phyloP scores from a whole-genome alignment of 2,113 vertebrate genomes.

The Suricata suricatta region DNA sequence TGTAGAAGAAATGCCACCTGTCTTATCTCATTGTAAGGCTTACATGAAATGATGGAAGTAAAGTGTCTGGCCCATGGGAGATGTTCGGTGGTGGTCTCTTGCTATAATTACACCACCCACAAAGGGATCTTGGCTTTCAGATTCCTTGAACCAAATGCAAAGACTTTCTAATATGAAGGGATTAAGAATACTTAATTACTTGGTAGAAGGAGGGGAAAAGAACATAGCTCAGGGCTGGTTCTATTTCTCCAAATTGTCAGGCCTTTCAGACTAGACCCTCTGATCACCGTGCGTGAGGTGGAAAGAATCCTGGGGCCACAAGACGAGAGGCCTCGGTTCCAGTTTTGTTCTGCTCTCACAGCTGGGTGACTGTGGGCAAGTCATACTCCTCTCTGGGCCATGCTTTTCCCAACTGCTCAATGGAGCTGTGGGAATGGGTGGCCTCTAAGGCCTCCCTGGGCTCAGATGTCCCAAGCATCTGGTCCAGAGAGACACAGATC shows the following conservation, averaged over 20 bases:
- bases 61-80: neutral
- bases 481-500: neutral
- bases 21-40: neutral
- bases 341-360: constrained; percentile 22
- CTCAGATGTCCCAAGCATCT: neutral
- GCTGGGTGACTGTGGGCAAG: neutral
- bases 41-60: neutral
- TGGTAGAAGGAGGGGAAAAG: neutral
- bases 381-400: neutral
- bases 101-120: neutral
- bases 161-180: neutral
- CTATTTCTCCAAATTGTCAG: neutral
- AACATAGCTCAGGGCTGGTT: neutral
- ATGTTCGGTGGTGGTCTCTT: neutral
- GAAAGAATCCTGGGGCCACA: neutral
- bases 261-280: neutral
- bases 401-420: neutral
- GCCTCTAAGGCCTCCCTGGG: neutral
- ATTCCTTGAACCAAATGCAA: neutral
- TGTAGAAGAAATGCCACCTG: neutral
- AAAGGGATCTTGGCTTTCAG: neutral
- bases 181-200: neutral
- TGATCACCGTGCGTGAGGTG: neutral
- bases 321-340: neutral
- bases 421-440: neutral